Evolutionary conservation across 1,140 invertebrate species (phyloP), one percentile per base, ranked within the genome.

Genomic region (Aricia agestis): DNA sequence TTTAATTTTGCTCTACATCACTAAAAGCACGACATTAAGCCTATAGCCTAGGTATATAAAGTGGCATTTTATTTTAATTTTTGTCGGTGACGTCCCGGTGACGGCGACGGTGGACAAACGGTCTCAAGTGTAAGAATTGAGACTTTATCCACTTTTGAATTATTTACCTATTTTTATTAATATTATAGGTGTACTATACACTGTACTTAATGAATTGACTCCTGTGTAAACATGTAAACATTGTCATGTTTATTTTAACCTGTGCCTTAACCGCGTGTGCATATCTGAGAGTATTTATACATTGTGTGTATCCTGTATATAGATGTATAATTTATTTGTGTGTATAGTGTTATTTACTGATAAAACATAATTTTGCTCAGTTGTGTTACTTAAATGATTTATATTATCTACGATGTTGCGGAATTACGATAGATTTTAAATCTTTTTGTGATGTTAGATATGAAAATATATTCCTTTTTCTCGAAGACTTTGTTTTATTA

Each of bases 401-500:
- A 18, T 63, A 63, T 63, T 63, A 19, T 61, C 32, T 32, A 59
- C 18, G 59, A 63, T 11, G 59, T 69, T 69, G 36, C 59, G 25
- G 59, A 68, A 69, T 41, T 70, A 70, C 59, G 66, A 66, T 76
- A 68, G 72, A 45, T 67, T 72, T 76, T 36, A 36, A 63, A 74
- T 69, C 18, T 63, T 31, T 63, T 69, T 69, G 67, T 71, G 67
- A 72, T 69, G 61, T 71, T 72, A 71, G 67, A 71, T 66, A 67
- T 45, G 45, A 67, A 67, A 77, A 77, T 79, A 79, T 78, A 77
- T 72, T 73, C 72, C 66, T 72, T 69, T 74, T 69, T 72, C 70
- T 67, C 67, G 31, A 66, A 65, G 2, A 19, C 61, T 65, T 67
- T 65, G n/a, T 70, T 67, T 52, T 32, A 45, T 57, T 25, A 42